Conservation (phyloP, 2,888 invertebrate species). For the Coleophora deauratella region DNA sequence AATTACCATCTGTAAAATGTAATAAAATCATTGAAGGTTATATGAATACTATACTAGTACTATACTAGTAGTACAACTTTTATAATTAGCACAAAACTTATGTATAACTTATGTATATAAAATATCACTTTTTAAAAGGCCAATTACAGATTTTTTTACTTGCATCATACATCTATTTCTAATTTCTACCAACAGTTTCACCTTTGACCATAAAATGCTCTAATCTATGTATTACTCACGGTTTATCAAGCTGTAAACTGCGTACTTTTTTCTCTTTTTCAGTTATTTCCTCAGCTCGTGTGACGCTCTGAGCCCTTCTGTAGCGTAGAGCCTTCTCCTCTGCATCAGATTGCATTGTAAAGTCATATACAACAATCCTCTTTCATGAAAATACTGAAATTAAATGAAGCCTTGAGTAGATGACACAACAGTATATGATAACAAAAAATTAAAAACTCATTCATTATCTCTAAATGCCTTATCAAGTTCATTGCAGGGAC, state of each 20-base stretch:
- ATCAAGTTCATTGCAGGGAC: not conserved
- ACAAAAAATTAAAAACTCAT: not conserved
- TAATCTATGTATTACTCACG: conserved; percentile 75
- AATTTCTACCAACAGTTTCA: too few species aligned
- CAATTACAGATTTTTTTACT: too few species aligned
- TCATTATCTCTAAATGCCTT: not conserved
- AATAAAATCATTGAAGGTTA: too few species aligned
- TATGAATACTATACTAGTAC: too few species aligned
- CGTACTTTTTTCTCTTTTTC: conserved; percentile 86
- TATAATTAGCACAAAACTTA: too few species aligned
- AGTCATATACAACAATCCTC: not conserved
- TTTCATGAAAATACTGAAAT: not conserved
- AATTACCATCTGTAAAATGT: too few species aligned
- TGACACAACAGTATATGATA: not conserved
- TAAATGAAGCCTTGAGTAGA: not conserved
- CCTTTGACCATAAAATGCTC: too few species aligned
- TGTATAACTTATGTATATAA: too few species aligned
- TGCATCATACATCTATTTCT: too few species aligned
- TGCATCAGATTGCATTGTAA: conserved; percentile 44
- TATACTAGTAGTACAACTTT: too few species aligned
- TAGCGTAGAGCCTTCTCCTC: conserved; percentile 75
- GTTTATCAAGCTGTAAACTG: conserved; percentile 87
- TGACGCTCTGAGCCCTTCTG: conserved; percentile 88
- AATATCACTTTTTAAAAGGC: too few species aligned
- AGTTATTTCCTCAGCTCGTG: conserved; percentile 90